phyloP scores from a whole-genome alignment of 2,113 vertebrate genomes.

The Bufo bufo region DNA sequence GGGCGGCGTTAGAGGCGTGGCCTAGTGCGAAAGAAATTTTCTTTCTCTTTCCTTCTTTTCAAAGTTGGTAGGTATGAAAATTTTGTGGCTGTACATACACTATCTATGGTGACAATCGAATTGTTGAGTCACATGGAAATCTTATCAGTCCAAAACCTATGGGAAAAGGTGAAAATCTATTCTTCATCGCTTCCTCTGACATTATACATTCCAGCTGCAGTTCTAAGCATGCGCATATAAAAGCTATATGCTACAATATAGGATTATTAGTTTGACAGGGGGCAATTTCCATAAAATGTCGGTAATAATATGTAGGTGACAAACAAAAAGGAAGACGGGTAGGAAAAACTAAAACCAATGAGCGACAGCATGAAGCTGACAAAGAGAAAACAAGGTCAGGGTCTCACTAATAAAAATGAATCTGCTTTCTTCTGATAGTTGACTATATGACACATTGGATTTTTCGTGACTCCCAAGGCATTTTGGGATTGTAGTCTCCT shows the following conservation, averaged over 20 bases:
- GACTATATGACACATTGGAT: not conserved
- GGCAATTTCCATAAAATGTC: not conserved
- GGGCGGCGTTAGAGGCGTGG: too few relatives aligned
- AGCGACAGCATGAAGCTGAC: not conserved
- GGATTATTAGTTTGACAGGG: not conserved
- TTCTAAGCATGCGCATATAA: too few relatives aligned
- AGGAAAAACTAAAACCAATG: not conserved
- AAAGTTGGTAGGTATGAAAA: too few relatives aligned
- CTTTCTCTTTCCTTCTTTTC: too few relatives aligned
- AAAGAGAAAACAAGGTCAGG: not conserved
- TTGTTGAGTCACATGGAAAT: too few relatives aligned
- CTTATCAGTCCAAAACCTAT: too few relatives aligned
- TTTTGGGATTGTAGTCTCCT: not conserved
- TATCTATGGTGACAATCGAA: too few relatives aligned
- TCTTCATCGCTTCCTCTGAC: too few relatives aligned
- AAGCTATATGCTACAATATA: not conserved
- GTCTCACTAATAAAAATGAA: not conserved
- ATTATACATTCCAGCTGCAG: too few relatives aligned
- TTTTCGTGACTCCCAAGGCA: conserved; percentile 8
- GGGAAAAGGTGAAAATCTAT: too few relatives aligned
- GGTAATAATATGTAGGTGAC: not conserved
- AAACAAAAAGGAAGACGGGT: not conserved
- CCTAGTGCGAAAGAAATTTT: too few relatives aligned
- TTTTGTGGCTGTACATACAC: too few relatives aligned
- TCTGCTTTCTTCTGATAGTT: not conserved